phyloP scores from a whole-genome alignment of 2,113 vertebrate genomes.

The Sinocyclocheilus grahami region DNA sequence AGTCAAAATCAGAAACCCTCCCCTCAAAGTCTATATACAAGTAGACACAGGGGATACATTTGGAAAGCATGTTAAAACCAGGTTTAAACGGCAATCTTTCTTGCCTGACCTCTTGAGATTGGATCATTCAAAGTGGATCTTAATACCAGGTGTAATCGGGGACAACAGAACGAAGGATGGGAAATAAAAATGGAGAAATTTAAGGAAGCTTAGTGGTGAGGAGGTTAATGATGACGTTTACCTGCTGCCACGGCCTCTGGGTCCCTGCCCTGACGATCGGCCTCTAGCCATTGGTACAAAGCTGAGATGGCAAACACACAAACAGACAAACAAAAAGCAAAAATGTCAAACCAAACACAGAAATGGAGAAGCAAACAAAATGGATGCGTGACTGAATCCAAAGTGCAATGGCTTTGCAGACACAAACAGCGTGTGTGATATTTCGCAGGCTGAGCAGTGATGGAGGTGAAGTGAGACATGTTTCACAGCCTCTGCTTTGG shows the following conservation, averaged over 20 bases:
- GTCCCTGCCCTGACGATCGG: slow-evolving; percentile 88
- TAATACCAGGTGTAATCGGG: neutral
- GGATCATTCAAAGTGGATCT: neutral
- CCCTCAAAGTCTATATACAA: neutral
- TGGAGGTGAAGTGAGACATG: neutral
- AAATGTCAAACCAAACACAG: slow-evolving; percentile 63
- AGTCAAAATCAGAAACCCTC: neutral
- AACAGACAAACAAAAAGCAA: slow-evolving; percentile 75
- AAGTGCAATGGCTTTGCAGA: neutral
- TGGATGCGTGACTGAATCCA: slow-evolving; percentile 42
- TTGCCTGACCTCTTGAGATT: neutral
- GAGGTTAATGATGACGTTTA: slow-evolving; percentile 66
- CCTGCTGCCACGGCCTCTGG: slow-evolving; percentile 85
- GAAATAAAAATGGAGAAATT: neutral
- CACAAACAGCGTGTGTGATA: slow-evolving; percentile 32
- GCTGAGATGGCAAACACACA: slow-evolving; percentile 85
- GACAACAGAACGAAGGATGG: neutral
- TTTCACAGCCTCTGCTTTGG: neutral
- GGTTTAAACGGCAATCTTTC: neutral
- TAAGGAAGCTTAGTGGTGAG: neutral
- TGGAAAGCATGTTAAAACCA: neutral
- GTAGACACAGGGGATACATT: neutral
- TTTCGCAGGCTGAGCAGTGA: slow-evolving; percentile 1
- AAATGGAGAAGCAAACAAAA: slow-evolving; percentile 52
- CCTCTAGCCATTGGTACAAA: slow-evolving; percentile 94